Conservation (phyloP, 2,888 invertebrate species). For the Eristalis arbustorum region DNA sequence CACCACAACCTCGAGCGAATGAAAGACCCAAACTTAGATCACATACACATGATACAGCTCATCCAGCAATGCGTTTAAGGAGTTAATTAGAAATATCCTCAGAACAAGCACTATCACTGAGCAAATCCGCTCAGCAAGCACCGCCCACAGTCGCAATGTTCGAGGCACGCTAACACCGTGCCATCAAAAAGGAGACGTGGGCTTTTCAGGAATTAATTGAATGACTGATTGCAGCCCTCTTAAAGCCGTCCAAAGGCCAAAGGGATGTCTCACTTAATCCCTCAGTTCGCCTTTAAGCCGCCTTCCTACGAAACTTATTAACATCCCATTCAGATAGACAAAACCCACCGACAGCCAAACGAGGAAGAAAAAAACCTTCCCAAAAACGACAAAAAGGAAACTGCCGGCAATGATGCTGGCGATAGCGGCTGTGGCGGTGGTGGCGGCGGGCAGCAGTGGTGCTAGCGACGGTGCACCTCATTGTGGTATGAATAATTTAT, state of each 20-base stretch:
- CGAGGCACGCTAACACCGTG: background rate
- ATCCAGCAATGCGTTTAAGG: background rate
- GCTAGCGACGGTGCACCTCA: constrained; percentile 44
- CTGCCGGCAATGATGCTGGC: constrained; percentile 5
- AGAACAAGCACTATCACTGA: no score
- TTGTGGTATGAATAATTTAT: constrained; percentile 70
- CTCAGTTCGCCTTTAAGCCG: constrained; percentile 57
- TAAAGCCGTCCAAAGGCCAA: constrained; percentile 56
- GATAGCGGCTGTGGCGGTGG: background rate
- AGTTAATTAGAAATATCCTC: background rate
- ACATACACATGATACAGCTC: background rate
- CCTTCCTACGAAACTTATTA: constrained; percentile 59
- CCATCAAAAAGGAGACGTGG: constrained; percentile 49
- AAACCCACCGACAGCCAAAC: background rate
- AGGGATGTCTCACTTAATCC: constrained; percentile 59
- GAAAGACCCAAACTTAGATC: background rate
- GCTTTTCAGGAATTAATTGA: constrained; percentile 61
- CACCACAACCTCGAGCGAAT: background rate
- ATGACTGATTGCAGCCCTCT: constrained; percentile 62
- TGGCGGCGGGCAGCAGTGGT: constrained; percentile 5
- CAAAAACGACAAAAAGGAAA: constrained; percentile 7
- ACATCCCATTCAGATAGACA: constrained; percentile 66
- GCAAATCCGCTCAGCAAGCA: background rate
- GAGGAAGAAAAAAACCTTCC: background rate
- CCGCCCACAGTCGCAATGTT: background rate